Evolutionary conservation across 1,140 invertebrate genomes (phyloP), one percentile per base, ranked within the genome.

Genomic region (Habropoda laboriosa): DNA sequence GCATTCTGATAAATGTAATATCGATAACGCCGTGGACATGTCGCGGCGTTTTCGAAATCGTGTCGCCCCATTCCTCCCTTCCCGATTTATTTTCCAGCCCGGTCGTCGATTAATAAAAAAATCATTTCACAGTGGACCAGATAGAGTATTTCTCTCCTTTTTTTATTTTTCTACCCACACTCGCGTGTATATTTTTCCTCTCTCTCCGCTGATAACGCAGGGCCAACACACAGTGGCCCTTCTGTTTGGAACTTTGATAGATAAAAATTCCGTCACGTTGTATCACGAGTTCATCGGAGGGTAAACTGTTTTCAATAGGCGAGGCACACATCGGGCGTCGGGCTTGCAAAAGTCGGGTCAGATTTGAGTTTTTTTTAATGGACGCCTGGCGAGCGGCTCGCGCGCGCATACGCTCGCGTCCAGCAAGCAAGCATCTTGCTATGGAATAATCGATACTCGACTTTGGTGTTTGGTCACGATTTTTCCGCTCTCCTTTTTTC

Each of bases 1-100:
- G 32, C 40, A 13, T 45, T 7, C n/a, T 77, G 72, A 83, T 71
- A 51, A 81, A 78, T 77, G 80, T 38, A 58, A 79, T 81, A 81
- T 67, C 67, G 68, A 83, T 83, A 78, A 81, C 66, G 24, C 27
- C 30, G 24, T 27, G 73, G 21, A 32, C 21, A 18, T 42, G 57
- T 35, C 40, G 24, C 72, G 38, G 18, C 32, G 21, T 72, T 82
- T 75, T 64, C 57, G 12, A 67, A 60, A 32, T 35, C 24, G 21
- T 18, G 57, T 70, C 30, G 45, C 10, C 32, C 2, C 30, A 45
- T 27, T 45, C 30, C 30, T 38, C 6, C 13, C 18, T 45, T 27
- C 18, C 2, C 3, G 16, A 18, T 81, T 53, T 47, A 24, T 58
- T 38, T 49, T 61, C 27, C 13, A 10, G 18, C 35, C 5, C 49